Evolutionary conservation across 2,888 invertebrate species (phyloP).

Genomic region (Odiellus spinosus): DNA sequence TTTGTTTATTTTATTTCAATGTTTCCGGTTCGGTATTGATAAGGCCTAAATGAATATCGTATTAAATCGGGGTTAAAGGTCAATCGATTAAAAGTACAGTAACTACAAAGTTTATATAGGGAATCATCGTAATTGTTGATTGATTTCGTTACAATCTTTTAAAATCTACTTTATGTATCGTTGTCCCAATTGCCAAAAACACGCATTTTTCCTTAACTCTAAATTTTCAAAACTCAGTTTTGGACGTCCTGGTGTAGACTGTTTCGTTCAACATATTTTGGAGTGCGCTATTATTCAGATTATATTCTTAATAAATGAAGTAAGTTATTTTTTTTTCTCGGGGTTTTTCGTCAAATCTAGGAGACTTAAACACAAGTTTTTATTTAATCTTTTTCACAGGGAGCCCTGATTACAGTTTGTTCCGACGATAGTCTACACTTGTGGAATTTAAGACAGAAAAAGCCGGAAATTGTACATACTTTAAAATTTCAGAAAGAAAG

Average conservation of each 20-base stretch:
- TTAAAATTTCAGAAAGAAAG: conserved; percentile 94
- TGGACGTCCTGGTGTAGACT: conserved; percentile 92
- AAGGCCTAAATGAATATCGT: no score
- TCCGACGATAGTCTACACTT: conserved; percentile 91
- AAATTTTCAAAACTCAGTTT: conserved; percentile 45
- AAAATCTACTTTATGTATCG: no score
- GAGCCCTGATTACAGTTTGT: conserved; percentile 84
- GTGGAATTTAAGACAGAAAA: conserved; percentile 90
- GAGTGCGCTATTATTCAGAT: conserved; percentile 64
- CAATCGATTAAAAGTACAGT: no score
- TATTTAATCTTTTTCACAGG: conserved; percentile 35
- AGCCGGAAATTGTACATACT: conserved; percentile 84
- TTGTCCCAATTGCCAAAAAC: no score
- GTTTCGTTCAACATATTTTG: conserved; percentile 62
- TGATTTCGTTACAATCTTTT: no score
- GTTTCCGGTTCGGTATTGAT: no score
- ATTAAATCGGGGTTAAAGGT: no score
- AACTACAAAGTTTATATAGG: no score
- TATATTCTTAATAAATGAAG: conserved; percentile 87
- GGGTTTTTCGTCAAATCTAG: no score
- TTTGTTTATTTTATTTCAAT: no score
- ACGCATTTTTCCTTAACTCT: not conserved
- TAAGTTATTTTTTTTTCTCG: conserved; percentile 21
- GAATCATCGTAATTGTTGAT: no score
- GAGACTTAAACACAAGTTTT: no score